Evolutionary conservation across 2,113 vertebrate genomes (phyloP).

Genomic region (Connochaetes taurinus): DNA sequence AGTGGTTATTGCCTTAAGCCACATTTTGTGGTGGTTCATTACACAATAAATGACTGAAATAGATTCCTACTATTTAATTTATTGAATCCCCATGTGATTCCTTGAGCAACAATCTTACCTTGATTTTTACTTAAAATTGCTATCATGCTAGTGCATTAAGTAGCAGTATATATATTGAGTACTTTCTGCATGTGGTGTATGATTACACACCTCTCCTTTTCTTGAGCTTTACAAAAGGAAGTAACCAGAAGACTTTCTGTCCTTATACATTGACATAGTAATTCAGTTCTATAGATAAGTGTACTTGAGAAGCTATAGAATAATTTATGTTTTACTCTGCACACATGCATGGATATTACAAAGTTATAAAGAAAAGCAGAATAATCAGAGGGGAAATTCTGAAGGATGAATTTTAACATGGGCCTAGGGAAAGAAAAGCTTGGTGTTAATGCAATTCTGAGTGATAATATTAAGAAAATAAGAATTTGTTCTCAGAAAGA

Average conservation of each 20-base stretch:
- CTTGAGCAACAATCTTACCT: neutral
- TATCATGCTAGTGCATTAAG: neutral
- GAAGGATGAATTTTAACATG: neutral
- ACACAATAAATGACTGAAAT: neutral
- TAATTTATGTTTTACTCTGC: neutral
- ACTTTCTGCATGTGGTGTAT: neutral
- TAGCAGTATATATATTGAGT: neutral
- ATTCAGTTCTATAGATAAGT: neutral
- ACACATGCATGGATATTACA: neutral
- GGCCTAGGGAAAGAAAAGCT: neutral
- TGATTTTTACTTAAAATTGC: slow-evolving; percentile 11
- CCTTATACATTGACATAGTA: neutral
- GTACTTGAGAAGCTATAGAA: neutral
- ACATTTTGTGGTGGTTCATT: neutral
- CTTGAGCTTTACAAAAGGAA: neutral
- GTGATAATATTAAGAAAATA: neutral
- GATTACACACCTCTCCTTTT: neutral
- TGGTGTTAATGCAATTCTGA: neutral
- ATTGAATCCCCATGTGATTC: neutral
- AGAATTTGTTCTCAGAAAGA: neutral
- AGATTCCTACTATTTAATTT: neutral
- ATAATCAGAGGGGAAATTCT: neutral
- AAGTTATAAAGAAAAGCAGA: neutral
- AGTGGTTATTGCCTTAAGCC: neutral
- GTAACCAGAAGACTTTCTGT: neutral